Percentiles rank a stretch among this genome's conserved stretches.
These are phyloP conservation scores for Momotus momota DNA, from an alignment of 2,797 vertebrate genomes.

Conservation along the genomic window DNA sequence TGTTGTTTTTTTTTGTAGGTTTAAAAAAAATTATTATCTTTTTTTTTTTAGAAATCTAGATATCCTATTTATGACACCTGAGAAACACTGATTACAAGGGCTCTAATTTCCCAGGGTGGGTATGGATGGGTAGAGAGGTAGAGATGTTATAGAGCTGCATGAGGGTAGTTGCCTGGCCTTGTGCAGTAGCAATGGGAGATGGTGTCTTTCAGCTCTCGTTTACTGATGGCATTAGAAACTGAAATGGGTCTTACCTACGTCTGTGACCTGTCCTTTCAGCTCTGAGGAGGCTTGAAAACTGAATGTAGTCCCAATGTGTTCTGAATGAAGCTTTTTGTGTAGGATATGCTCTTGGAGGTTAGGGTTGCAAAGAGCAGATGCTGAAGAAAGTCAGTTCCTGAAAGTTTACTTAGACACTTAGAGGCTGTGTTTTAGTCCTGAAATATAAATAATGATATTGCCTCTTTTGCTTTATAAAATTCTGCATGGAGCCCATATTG, in stretches of 20 bases:
- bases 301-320: not conserved
- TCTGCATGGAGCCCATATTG: not conserved
- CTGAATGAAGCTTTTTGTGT: not conserved
- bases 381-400: not conserved
- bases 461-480: not conserved
- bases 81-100: not conserved
- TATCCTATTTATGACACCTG: not conserved
- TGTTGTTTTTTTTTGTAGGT: too few species aligned
- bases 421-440: not conserved
- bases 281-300: not conserved
- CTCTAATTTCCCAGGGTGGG: not conserved
- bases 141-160: not conserved
- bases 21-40: too few species aligned
- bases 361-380: not conserved
- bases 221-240: not conserved
- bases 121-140: not conserved
- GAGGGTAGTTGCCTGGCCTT: not conserved
- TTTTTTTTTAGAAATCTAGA: not conserved
- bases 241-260: not conserved
- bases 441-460: not conserved
- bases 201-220: not conserved
- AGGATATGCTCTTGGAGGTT: not conserved
- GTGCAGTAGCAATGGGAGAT: not conserved
- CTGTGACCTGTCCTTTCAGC: not conserved
- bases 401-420: not conserved